Percentiles rank a stretch among this genome's conserved stretches.
phyloP scores from a whole-genome alignment of 2,113 vertebrate species.

The Conger conger region DNA sequence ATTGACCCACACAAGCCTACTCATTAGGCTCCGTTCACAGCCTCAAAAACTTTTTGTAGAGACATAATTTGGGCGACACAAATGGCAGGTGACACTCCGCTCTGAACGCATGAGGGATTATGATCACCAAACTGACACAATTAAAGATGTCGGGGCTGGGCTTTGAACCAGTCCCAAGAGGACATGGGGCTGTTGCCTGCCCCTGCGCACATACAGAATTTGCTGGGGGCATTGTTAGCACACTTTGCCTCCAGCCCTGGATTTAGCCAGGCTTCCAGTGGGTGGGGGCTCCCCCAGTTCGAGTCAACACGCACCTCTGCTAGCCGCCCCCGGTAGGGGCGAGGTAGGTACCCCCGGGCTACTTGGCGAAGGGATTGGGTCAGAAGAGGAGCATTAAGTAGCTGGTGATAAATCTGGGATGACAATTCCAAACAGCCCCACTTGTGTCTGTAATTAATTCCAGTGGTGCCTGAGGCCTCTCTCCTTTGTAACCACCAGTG shows the following conservation, averaged over 20 bases:
- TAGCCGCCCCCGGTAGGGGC: slow-evolving; percentile 57
- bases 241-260: slow-evolving; percentile 80
- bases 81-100: slow-evolving; percentile 58
- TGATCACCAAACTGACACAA: slow-evolving; percentile 72
- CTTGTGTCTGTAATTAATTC: slow-evolving; percentile 99
- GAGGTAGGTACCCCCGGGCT: slow-evolving; percentile 70
- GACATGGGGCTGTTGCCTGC: slow-evolving; percentile 58
- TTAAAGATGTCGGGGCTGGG: slow-evolving; percentile 62
- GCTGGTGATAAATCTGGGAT: slow-evolving; percentile 98
- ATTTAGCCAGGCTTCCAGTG: slow-evolving; percentile 80
- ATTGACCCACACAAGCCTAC: neutral
- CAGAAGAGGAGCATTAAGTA: slow-evolving; percentile 96
- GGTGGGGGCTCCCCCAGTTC: slow-evolving; percentile 68
- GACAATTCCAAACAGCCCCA: slow-evolving; percentile 92
- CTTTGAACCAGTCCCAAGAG: slow-evolving; percentile 65
- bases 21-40: neutral
- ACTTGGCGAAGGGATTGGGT: slow-evolving; percentile 78
- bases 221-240: slow-evolving; percentile 90
- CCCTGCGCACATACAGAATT: slow-evolving; percentile 75
- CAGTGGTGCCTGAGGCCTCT: slow-evolving; percentile 87
- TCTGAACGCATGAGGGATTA: slow-evolving; percentile 74
- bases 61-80: slow-evolving; percentile 52
- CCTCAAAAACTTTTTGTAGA: slow-evolving; percentile 45
- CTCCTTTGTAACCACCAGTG: slow-evolving; percentile 75
- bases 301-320: slow-evolving; percentile 52